phyloP scores from a whole-genome alignment of 2,888 invertebrate genomes.

The Tetragonula carbonaria region DNA sequence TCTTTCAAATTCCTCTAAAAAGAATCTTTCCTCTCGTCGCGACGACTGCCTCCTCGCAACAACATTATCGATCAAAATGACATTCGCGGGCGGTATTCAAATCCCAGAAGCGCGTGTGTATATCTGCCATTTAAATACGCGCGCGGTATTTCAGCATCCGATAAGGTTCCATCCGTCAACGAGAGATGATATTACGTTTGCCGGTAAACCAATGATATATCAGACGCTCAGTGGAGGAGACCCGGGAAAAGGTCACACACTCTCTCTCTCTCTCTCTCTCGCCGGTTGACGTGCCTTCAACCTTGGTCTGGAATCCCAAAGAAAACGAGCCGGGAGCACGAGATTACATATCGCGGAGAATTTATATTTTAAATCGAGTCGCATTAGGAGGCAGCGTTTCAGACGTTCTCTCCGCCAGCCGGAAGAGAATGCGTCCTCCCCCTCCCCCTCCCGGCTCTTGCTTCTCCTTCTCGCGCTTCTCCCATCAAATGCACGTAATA shows the following conservation, averaged over 20 bases:
- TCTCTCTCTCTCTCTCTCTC: neutral
- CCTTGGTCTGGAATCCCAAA: conserved; percentile 69
- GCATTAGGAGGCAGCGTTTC: conserved; percentile 74
- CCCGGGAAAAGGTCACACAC: conserved; percentile 35
- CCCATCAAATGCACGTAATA: conserved; percentile 80
- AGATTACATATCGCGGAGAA: conserved; percentile 76
- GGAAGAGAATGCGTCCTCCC: conserved; percentile 56
- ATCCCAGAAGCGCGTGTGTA: conserved; percentile 1
- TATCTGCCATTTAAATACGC: neutral
- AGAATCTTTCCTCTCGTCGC: no score
- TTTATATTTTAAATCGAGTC: conserved; percentile 81
- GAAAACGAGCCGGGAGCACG: conserved; percentile 61
- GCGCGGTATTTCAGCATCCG: conserved; percentile 37
- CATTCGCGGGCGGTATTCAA: neutral
- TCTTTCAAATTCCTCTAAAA: no score
- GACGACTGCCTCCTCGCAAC: no score
- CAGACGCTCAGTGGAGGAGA: conserved; percentile 34
- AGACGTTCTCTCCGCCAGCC: conserved; percentile 60
- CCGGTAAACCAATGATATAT: conserved; percentile 64
- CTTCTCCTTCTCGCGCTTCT: conserved; percentile 62
- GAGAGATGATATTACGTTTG: conserved; percentile 53
- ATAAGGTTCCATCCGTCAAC: conserved; percentile 59
- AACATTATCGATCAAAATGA: neutral
- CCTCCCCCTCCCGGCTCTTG: conserved; percentile 47
- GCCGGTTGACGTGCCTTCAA: conserved; percentile 53